phyloP scores from a whole-genome alignment of 2,797 vertebrate species.

The Pseudochromis fuscus region DNA sequence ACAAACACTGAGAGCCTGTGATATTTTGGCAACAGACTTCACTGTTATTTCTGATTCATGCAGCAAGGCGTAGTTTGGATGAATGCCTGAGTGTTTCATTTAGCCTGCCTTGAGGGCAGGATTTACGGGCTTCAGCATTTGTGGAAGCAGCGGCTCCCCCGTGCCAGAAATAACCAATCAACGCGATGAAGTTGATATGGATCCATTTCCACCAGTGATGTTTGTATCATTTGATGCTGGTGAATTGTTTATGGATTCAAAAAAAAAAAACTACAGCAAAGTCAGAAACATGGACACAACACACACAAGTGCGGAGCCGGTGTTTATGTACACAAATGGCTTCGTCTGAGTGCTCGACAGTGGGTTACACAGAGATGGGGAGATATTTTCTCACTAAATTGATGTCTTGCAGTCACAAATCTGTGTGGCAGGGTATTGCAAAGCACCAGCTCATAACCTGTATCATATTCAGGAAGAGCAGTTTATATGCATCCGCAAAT shows the following conservation, averaged over 20 bases:
- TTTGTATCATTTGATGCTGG: slow-evolving; percentile 44
- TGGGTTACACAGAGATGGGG: neutral
- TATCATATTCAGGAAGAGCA: slow-evolving; percentile 7
- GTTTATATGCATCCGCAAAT: neutral
- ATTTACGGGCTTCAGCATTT: slow-evolving; percentile 31
- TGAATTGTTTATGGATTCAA: slow-evolving; percentile 44
- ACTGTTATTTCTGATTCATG: slow-evolving; percentile 42
- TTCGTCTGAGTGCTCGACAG: slow-evolving; percentile 4
- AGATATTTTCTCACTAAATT: slow-evolving; percentile 7
- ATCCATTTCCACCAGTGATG: slow-evolving; percentile 56
- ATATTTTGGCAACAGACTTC: slow-evolving; percentile 31
- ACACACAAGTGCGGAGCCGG: slow-evolving; percentile 9
- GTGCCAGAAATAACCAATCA: slow-evolving; percentile 59
- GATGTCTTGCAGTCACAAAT: slow-evolving; percentile 35
- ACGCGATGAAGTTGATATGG: slow-evolving; percentile 25
- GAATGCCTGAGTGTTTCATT: slow-evolving; percentile 52
- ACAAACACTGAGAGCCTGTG: neutral
- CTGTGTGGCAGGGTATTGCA: neutral
- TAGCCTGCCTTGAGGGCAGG: slow-evolving; percentile 46
- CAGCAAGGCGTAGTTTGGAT: slow-evolving; percentile 29
- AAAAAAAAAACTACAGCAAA: neutral
- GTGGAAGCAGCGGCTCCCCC: slow-evolving; percentile 21
- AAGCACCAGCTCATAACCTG: slow-evolving; percentile 13
- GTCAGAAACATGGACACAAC: neutral
- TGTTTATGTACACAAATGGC: neutral